These are phyloP conservation scores for Anabas testudineus DNA, from an alignment of 2,797 vertebrate genomes.

Conservation along the genomic window DNA sequence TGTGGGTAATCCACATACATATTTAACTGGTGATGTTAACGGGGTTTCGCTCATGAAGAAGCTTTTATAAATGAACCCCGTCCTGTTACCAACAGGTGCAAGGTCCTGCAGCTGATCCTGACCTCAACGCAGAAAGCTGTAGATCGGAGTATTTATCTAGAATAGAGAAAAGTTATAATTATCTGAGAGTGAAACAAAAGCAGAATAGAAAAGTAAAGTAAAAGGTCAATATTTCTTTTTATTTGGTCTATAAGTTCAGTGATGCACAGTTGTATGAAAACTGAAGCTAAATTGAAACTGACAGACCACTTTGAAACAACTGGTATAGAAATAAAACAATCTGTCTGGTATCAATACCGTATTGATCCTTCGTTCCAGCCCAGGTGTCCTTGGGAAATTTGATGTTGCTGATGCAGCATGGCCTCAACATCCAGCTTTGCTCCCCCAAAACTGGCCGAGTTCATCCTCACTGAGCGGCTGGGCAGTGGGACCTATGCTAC, in stretches of 20 bases:
- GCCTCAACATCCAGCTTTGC: constrained; percentile 85
- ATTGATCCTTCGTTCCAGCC: constrained; percentile 27
- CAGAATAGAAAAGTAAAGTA: too few species aligned
- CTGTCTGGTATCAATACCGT: background rate
- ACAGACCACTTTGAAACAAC: too few species aligned
- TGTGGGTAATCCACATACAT: too few species aligned
- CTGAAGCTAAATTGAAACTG: too few species aligned
- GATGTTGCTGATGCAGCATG: constrained; percentile 78
- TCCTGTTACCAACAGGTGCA: background rate
- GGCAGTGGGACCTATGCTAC: constrained; percentile 95
- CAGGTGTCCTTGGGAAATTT: constrained; percentile 18
- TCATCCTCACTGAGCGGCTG: constrained; percentile 93
- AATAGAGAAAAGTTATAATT: too few species aligned
- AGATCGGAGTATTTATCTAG: background rate
- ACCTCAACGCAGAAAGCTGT: background rate
- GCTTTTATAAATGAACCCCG: too few species aligned
- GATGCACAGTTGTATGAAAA: too few species aligned
- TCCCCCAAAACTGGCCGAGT: constrained; percentile 90
- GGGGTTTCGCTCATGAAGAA: too few species aligned
- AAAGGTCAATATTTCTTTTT: too few species aligned
- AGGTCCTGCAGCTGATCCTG: background rate
- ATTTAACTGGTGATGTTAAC: background rate
- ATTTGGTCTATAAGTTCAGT: too few species aligned
- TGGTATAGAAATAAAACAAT: too few species aligned
- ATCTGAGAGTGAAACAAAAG: too few species aligned